Conservation (phyloP, 2,888 invertebrate species). For the Diogma glabrata region DNA sequence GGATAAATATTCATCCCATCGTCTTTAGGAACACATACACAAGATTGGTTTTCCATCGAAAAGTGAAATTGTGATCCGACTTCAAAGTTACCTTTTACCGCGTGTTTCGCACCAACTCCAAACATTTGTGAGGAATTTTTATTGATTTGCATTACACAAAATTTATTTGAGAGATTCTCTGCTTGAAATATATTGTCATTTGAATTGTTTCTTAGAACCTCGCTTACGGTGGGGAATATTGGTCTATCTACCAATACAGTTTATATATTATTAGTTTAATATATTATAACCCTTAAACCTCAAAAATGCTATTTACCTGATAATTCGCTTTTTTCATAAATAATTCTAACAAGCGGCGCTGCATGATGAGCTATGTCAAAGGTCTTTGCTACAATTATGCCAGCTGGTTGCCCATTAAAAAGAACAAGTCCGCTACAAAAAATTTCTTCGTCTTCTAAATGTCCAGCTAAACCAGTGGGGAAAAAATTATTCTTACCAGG, state of each 20-base stretch:
- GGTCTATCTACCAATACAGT: constrained; percentile 15
- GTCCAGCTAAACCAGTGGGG: constrained; percentile 20
- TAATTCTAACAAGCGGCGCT: constrained; percentile 42
- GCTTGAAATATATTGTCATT: constrained; percentile 7
- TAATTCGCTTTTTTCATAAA: constrained; percentile 30
- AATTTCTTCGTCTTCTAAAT: constrained; percentile 36
- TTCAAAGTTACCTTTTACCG: constrained; percentile 43
- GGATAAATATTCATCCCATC: constrained; percentile 57
- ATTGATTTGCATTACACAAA: constrained; percentile 17
- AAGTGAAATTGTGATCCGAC: constrained; percentile 60
- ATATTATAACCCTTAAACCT: not conserved
- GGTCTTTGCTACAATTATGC: constrained; percentile 49
- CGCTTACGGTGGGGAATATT: constrained; percentile 27
- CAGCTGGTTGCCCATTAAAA: constrained; percentile 42
- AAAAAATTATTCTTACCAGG: constrained; percentile 56
- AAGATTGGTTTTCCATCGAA: constrained; percentile 61
- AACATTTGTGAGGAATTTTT: constrained; percentile 19
- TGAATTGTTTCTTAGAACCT: constrained; percentile 34
- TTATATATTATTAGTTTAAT: not conserved
- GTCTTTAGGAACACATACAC: constrained; percentile 54
- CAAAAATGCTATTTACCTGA: constrained; percentile 22
- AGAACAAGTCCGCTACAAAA: constrained; percentile 29
- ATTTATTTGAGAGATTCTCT: too few relatives aligned
- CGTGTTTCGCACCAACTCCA: constrained; percentile 22
- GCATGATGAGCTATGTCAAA: constrained; percentile 43